phyloP scores from a whole-genome alignment of 2,888 invertebrate species.

The Hirtodrosophila duncani region DNA sequence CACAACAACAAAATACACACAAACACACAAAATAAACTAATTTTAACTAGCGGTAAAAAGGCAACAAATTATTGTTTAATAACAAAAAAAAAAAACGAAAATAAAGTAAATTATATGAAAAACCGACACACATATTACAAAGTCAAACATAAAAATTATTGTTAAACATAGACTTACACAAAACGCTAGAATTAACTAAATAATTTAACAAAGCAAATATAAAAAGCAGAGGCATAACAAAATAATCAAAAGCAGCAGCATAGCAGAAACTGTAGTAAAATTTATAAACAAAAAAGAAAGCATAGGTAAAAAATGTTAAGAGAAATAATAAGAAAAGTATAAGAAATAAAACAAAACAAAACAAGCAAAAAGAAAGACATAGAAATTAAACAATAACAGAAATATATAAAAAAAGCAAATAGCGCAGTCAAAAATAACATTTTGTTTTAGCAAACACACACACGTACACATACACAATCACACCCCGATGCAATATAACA shows the following conservation, averaged over 20 bases:
- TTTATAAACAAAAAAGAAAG: conserved; percentile 33
- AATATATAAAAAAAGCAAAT: conserved; percentile 19
- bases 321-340: no score
- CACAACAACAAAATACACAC: conserved; percentile 25
- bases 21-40: conserved; percentile 46
- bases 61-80: conserved; percentile 64
- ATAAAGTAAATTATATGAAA: conserved; percentile 11
- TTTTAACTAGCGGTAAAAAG: conserved; percentile 67
- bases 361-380: conserved; percentile 31
- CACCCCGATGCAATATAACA: conserved; percentile 28
- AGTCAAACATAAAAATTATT: conserved; percentile 56
- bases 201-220: conserved; percentile 18
- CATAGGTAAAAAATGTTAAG: conserved; percentile 24
- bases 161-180: conserved; percentile 68
- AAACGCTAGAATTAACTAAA: conserved; percentile 43
- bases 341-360: conserved; percentile 7
- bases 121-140: conserved; percentile 60
- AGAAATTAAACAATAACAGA: conserved; percentile 21
- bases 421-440: conserved; percentile 55
- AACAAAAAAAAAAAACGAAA: conserved; percentile 33
- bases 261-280: conserved; percentile 60
- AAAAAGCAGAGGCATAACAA: conserved; percentile 59
- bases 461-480: conserved; percentile 36
- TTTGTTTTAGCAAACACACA: conserved; percentile 38
- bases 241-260: conserved; percentile 68